These are phyloP conservation scores for Zaprionus nigranus DNA, from an alignment of 1,140 invertebrate species.

Conservation along the genomic window DNA sequence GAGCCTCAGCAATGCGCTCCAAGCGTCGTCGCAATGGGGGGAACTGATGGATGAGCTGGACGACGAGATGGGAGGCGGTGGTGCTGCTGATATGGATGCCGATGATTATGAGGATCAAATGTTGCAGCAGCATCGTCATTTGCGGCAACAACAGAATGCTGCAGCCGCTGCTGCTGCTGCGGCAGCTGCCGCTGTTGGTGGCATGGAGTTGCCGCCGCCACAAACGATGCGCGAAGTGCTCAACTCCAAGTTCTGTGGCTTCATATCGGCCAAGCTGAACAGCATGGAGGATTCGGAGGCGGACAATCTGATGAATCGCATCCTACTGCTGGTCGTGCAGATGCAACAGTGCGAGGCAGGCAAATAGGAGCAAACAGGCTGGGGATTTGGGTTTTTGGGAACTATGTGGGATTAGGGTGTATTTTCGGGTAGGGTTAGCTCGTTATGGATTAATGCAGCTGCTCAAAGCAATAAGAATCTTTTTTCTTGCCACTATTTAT, in stretches of 20 bases:
- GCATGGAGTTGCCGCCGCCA: conserved; percentile 67
- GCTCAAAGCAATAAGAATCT: conserved; percentile 48
- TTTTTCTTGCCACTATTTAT: conserved; percentile 41
- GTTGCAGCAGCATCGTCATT: conserved; percentile 80
- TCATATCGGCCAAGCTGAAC: conserved; percentile 82
- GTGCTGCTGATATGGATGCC: conserved; percentile 46
- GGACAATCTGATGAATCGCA: conserved; percentile 83
- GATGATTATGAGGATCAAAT: conserved; percentile 82
- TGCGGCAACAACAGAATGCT: conserved; percentile 77
- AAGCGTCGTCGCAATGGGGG: conserved; percentile 69
- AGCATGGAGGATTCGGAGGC: conserved; percentile 82
- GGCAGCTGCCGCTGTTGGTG: conserved; percentile 26
- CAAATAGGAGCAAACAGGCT: conserved; percentile 39
- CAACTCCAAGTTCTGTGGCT: conserved; percentile 81
- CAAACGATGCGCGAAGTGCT: conserved; percentile 81
- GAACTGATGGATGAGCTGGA: conserved; percentile 54
- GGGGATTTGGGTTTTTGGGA: neutral
- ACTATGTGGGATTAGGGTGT: conserved; percentile 6
- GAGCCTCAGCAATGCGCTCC: conserved; percentile 11
- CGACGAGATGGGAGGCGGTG: conserved; percentile 9
- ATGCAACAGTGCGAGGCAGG: conserved; percentile 66
- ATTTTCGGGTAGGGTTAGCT: conserved; percentile 33
- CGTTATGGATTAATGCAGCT: conserved; percentile 62
- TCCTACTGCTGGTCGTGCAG: conserved; percentile 76
- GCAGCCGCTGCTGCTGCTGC: conserved; percentile 25